Evolutionary conservation across 2,113 vertebrate genomes (phyloP).

Genomic region (Sclerurus mexicanus): DNA sequence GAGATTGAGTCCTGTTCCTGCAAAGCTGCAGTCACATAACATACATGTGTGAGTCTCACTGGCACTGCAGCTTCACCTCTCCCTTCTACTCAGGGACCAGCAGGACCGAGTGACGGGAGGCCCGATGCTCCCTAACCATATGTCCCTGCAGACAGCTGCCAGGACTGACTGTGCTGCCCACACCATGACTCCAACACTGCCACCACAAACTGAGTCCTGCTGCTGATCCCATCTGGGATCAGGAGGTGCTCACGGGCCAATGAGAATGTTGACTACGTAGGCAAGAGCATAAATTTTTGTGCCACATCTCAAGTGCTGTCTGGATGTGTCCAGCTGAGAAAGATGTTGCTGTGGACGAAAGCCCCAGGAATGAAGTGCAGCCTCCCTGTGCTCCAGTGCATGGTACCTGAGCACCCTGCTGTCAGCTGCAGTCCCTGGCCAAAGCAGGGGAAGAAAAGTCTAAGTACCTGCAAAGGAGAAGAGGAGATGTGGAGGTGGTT

Average conservation of each 20-base stretch:
- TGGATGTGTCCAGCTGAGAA: neutral
- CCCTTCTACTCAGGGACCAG: neutral
- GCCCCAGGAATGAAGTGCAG: neutral
- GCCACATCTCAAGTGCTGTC: fast-evolving
- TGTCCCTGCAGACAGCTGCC: fast-evolving
- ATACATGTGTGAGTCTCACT: fast-evolving
- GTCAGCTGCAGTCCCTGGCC: neutral
- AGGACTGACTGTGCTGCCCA: neutral
- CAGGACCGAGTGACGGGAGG: fast-evolving
- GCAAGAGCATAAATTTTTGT: neutral
- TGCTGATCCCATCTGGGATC: fast-evolving
- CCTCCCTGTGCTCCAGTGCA: fast-evolving
- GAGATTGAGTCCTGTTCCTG: neutral
- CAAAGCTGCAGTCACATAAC: neutral
- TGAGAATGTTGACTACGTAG: neutral
- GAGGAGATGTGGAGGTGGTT: neutral
- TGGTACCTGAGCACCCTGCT: neutral
- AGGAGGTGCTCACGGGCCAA: fast-evolving
- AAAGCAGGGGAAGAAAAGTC: neutral
- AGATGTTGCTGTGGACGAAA: neutral
- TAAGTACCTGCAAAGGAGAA: neutral
- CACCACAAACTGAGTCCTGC: fast-evolving
- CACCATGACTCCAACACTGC: fast-evolving
- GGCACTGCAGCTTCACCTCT: neutral
- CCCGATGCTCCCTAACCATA: fast-evolving